Percentiles rank a stretch among this genome's conserved stretches.
These are phyloP conservation scores for Sitobion miscanthi DNA, from an alignment of 1,140 invertebrate species.

Conservation along the genomic window DNA sequence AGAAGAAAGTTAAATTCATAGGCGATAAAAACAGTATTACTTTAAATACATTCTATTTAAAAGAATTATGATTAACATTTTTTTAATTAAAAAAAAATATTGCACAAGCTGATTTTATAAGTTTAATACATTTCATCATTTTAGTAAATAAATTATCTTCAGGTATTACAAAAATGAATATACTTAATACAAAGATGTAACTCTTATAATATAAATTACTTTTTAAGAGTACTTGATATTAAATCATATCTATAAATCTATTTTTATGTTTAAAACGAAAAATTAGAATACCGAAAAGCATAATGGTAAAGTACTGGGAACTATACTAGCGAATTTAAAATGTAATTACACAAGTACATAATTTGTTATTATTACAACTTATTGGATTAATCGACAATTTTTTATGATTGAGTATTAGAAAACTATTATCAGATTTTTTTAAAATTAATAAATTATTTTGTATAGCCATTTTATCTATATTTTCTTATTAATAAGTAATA, in stretches of 20 bases:
- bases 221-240: constrained; percentile 3
- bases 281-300: neutral
- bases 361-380: neutral
- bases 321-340: neutral
- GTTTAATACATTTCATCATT: constrained; percentile 28
- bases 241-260: constrained; percentile 32
- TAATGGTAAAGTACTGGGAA: neutral
- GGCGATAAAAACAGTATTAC: neutral
- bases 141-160: neutral
- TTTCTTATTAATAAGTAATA: neutral
- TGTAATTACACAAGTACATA: neutral
- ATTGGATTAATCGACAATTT: neutral
- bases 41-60: neutral
- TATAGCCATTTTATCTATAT: neutral
- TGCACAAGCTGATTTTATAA: neutral
- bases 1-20: neutral
- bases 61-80: neutral
- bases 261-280: neutral
- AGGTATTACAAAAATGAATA: neutral
- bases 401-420: constrained; percentile 2
- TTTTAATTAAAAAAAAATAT: neutral
- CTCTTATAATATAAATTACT: neutral
- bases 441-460: neutral
- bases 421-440: constrained; percentile 10
- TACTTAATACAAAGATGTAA: neutral